Conservation (phyloP, 2,113 vertebrate species). For the Euleptes europaea region DNA sequence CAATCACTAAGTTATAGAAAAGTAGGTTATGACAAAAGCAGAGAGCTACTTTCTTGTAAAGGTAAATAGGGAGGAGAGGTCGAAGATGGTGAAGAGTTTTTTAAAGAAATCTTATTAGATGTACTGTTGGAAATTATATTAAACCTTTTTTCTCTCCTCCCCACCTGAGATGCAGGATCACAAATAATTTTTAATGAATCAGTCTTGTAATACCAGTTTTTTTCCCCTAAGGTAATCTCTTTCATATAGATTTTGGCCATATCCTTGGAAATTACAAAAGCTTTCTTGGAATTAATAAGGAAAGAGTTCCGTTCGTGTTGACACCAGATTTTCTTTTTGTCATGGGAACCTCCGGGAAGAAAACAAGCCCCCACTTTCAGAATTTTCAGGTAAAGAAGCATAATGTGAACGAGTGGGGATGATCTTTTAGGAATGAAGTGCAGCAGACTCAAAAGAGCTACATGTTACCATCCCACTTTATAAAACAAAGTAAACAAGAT, state of each 20-base stretch:
- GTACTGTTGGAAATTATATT: background rate
- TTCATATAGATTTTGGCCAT: conserved; percentile 98
- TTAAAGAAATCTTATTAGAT: background rate
- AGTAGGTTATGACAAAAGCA: background rate
- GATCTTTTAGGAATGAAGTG: conserved; percentile 9
- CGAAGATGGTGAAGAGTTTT: background rate
- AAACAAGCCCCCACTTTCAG: conserved; percentile 91
- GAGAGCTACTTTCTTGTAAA: background rate
- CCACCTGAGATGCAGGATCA: background rate
- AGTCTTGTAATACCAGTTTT: conserved; percentile 40
- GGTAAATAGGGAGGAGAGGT: background rate
- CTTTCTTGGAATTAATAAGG: conserved; percentile 97
- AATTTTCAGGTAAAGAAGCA: conserved; percentile 90
- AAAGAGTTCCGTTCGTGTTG: conserved; percentile 96
- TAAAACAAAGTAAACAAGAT: background rate
- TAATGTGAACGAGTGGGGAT: conserved; percentile 2
- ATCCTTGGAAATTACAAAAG: conserved; percentile 99
- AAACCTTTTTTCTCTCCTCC: no score
- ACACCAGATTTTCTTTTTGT: conserved; percentile 98
- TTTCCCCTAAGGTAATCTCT: conserved; percentile 88
- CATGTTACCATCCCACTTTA: no score
- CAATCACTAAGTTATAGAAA: background rate
- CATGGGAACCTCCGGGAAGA: conserved; percentile 96
- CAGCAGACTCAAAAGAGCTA: background rate
- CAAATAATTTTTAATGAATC: background rate